phyloP scores from a whole-genome alignment of 2,888 invertebrate genomes.

The Antheraea assamensis region DNA sequence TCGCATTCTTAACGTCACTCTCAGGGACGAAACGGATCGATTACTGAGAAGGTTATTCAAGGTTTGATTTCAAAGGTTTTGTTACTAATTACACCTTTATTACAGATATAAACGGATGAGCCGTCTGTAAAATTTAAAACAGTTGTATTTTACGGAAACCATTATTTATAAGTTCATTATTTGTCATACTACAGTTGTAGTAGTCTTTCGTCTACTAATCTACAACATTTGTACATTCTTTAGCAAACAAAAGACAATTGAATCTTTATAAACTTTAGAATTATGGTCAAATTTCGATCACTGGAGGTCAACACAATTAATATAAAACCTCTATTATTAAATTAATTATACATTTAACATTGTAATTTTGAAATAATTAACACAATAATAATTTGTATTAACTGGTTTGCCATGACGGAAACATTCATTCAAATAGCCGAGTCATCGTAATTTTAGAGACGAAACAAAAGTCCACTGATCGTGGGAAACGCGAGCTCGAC shows the following conservation, averaged over 20 bases:
- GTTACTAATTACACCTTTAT: neutral
- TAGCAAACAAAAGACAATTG: no score
- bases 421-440: slow-evolving; percentile 24
- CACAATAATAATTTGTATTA: neutral
- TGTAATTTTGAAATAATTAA: no score
- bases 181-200: no score
- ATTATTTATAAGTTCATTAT: no score
- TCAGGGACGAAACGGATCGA: slow-evolving; percentile 45
- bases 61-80: slow-evolving; percentile 25
- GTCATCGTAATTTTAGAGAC: slow-evolving; percentile 35
- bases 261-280: no score
- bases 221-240: no score
- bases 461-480: slow-evolving; percentile 34
- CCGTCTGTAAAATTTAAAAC: neutral
- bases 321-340: no score
- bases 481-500: slow-evolving; percentile 36
- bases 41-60: slow-evolving; percentile 41
- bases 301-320: no score
- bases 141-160: no score
- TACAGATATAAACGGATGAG: neutral
- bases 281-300: no score
- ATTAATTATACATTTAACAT: no score
- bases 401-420: neutral
- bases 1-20: slow-evolving; percentile 49
- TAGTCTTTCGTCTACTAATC: no score